Evolutionary conservation across 2,113 vertebrate species (phyloP).

Genomic region (Erpornis zantholeuca): DNA sequence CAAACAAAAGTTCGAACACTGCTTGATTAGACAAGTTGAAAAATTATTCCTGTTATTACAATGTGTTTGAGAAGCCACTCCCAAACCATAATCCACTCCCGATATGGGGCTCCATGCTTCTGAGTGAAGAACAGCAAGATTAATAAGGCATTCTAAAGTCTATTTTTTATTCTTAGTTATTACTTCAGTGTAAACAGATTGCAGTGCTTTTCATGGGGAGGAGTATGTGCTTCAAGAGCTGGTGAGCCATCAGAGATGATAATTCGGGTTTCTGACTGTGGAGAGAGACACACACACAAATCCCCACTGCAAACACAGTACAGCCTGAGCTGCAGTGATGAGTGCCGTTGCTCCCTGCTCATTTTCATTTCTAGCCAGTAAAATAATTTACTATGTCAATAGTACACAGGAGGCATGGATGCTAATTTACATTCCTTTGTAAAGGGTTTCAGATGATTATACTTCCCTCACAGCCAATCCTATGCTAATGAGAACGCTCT

Average conservation of each 20-base stretch:
- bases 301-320: neutral
- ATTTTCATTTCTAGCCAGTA: conserved; percentile 38
- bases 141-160: neutral
- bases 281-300: neutral
- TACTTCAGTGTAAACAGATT: conserved; percentile 15
- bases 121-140: neutral
- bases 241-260: neutral
- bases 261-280: conserved; percentile 12
- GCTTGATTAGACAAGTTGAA: neutral
- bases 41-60: neutral
- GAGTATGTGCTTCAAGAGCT: neutral
- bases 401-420: conserved; percentile 36
- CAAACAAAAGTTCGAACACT: rapidly evolving
- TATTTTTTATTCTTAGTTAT: neutral
- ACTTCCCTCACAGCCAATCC: conserved; percentile 9
- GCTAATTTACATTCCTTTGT: conserved; percentile 53
- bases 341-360: neutral
- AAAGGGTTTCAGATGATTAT: conserved; percentile 38
- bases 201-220: neutral
- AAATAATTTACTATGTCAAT: conserved; percentile 62
- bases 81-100: neutral
- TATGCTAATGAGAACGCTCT: conserved; percentile 47
- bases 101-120: neutral
- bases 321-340: neutral
- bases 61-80: neutral